Percentiles rank a stretch among this genome's conserved stretches.
Evolutionary conservation across 2,113 vertebrate genomes (phyloP).

Genomic region (Anguilla japonica): DNA sequence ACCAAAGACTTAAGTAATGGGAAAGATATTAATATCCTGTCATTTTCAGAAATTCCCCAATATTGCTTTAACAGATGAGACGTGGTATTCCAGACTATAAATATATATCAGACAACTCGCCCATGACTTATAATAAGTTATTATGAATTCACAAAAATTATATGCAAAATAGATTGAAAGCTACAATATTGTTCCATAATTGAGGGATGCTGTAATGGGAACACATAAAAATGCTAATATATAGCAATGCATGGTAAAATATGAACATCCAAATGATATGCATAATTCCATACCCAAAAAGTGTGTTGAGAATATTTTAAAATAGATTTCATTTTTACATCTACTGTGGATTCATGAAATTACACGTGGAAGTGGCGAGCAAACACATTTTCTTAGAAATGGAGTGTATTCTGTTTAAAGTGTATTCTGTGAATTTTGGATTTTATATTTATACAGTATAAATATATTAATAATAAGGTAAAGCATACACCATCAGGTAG

Average conservation of each 20-base stretch:
- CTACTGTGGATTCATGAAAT: background rate
- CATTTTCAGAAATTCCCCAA: background rate
- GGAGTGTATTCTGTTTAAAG: background rate
- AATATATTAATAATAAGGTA: background rate
- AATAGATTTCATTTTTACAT: background rate
- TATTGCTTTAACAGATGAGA: background rate
- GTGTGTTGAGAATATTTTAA: background rate
- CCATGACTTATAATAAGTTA: background rate
- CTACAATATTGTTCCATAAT: background rate
- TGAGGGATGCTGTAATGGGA: background rate
- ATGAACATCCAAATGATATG: background rate
- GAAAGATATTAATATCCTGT: background rate
- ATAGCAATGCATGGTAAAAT: background rate
- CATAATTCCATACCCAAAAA: background rate
- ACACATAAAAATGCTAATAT: background rate
- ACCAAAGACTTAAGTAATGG: background rate
- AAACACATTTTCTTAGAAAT: background rate
- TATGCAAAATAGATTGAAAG: background rate
- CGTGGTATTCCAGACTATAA: too few relatives aligned
- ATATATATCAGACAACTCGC: background rate
- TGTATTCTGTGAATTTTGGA: constrained; percentile 7
- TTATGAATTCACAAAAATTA: background rate
- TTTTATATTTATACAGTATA: constrained; percentile 9
- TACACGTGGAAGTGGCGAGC: background rate
- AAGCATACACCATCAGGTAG: background rate